Evolutionary conservation across 2,797 vertebrate genomes (phyloP), one percentile per base, ranked within the genome.

Genomic region (Enteromius viviparus): DNA sequence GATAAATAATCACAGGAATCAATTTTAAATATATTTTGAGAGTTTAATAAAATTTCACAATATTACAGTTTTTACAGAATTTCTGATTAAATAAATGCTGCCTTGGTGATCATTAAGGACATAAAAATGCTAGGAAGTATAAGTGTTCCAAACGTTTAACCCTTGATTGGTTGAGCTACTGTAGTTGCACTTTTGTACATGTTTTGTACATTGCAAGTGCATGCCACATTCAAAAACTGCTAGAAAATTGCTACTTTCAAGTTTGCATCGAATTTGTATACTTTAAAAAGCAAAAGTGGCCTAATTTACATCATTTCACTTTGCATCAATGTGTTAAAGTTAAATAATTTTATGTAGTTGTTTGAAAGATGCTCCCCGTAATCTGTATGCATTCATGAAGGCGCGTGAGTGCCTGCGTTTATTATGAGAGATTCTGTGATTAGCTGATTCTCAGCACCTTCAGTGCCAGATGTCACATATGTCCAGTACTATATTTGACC

Each of bases 401-500:
- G 21, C 8, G 9, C 21, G 34, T n/a, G 34, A 68, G 32, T 12
- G 32, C 32, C 19, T 40, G 65, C 19, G 65, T 68, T 40, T 68
- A n/a, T 21, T 21, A 40, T 37, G 23, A 60, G 14, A 3, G 34
- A 12, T 23, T 53, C 10, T 53, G 26, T 66, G 62, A 76, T 69
- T 49, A 19, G 21, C 21, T 37, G 19, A 62, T 37, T 70, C 19
- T 60, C 49, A 34, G 19, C 26, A 8, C 26, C 45, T 65, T 65
- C 26, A 64, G 5, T 45, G 40, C 40, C 42, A 78, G 51, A 60
- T 58, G 72, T 45, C 66, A 40, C 68, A 55, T 62, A 45, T 60
- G 3, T 19, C 66, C 45, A 58, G 86, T 10, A 85, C 87, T 7
- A 29, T 62, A 80, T 85, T 87, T 92, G 78, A 94, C 92, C 92